Evolutionary conservation across 35 echinoderm and acorn worm genomes (phyloP), one percentile per base, ranked within the genome.

Genomic region (Amphiura filiformis): DNA sequence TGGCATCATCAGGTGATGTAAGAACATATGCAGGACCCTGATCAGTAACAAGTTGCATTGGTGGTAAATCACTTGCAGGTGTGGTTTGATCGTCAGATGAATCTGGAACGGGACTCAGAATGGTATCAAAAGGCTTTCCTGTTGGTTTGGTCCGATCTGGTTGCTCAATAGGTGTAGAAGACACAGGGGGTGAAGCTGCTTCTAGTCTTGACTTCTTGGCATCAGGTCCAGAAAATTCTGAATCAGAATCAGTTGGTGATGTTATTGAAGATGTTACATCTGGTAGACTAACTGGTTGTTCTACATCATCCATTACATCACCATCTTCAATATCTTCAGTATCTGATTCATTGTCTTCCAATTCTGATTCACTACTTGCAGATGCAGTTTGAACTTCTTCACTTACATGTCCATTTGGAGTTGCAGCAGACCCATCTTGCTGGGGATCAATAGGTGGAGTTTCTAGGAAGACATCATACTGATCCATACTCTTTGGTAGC

Each of bases 11-110:
- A 0, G 79, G 57, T 11, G 90, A 56, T 30, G 39, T 87, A 30
- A 92, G 37, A 22, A 82, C 40, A 82, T 80, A 92, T 18, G 79
- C 84, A 78, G 84, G 90, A 77, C 90, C 90, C 31, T 82, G 34
- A 20, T 87, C 78, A 81, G 84, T 87, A 18, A 91, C 15, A 39
- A 88, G n/a, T 33, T 61, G 64, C 76, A 47, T 85, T 32, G 75
- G 9, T 30, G 15, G 61, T 52, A 30, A 4, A 23, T 70, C 26
- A 70, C 26, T 23, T 70, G 41, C 4, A 47, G 41, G 41, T 47
- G 41, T 47, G 61, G 61, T 70, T 5, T 4, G 7, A 5, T 70
- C 26, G 26, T 70, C 61, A 15, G 26, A 26, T 70, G 61, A n/a
- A 2, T 26, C 26, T 3, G 15, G 26, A 70, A 30, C 26, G 7